Base-by-base conservation (phyloP, 1,140 invertebrate species). In the Mylabris phalerata region DNA sequence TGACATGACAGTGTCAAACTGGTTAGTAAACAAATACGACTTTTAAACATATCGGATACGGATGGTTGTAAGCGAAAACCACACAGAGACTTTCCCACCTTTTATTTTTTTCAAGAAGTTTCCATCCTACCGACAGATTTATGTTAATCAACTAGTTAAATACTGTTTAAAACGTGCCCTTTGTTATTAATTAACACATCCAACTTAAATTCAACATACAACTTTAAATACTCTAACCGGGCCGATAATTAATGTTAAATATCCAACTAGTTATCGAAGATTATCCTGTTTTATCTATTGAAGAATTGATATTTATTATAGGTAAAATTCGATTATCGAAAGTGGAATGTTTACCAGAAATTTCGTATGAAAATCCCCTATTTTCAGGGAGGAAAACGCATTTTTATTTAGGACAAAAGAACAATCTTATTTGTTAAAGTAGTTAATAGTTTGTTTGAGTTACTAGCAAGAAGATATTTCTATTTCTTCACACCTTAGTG, bases 371-470 rank as follows among this genome's bases (percentile, higher is more conserved):
- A 19, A 19, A 19, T 19, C 19, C 19, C 1, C 19, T 1, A 19
- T 2, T 19, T 19, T 19, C 19, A 19, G 19, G 19, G 19, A 19
- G 1, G 19, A 19, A 19, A 19, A 19, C 1, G 19, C 19, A 19
- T 32, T 32, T 32, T 32, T 32, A 32, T 32, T 32, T 32, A 32
- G 32, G 32, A 7, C 4, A 52, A 54, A 45, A 41, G 51, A 54
- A 44, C 51, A 54, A 44, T 54, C 47, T 41, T 52, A 55, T 62
- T 59, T 60, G 51, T 60, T 60, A 45, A 60, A 60, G 58, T 55
- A 60, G 58, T 62, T 54, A 62, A 59, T 58, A 62, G 57, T 55
- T 59, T 59, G 60, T 59, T 59, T 62, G 49, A 62, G 48, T 42
- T 54, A 46, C n/a, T 42, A 32, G 32, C 3, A 32, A 32, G 39